Base-by-base conservation (phyloP, 2,797 vertebrate genomes). In the Erpetoichthys calabaricus region DNA sequence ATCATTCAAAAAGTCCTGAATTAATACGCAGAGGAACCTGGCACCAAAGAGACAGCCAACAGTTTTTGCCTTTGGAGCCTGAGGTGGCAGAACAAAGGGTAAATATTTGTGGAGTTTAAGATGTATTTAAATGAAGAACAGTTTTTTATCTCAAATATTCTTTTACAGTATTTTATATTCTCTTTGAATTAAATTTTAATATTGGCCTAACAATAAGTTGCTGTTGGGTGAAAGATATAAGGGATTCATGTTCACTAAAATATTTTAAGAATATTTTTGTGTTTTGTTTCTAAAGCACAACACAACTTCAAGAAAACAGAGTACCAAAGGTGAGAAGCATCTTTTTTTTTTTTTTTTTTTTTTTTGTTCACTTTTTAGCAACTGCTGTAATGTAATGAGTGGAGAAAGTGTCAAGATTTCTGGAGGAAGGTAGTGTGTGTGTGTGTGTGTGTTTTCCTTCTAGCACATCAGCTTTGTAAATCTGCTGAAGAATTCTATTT, bases 1-100 rank as follows among this genome's bases (percentile, higher is more conserved):
- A 25, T 25, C 25, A 25, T 25, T 25, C 25, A 25, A 25, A 25
- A 25, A 25, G 25, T 25, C 25, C 25, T 25, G 25, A 25, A 25
- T 25, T 25, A 25, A 25, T 25, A 64, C 68, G 55, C 41, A 41
- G 55, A 59, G 57, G 25, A 25, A 25, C 25, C n/a, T 41, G 45
- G 4, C 62, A 42, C 5, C 46, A 51, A 41, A 44, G 47, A 8
- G 55, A 58, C 44, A 63, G 70, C 54, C 73, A 69, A 53, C 53
- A 57, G 1, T 80, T 74, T 3, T 69, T 69, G 5, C 63, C 60
- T 56, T 79, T 65, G 44, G 84, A 82, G 51, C 77, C 84, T 53
- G 83, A 86, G 8, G 86, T 85, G 82, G 80, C 75, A 41, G 77
- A 76, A 58, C 70, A 75, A 53, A 74, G 56, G 67, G 81, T 86